Evolutionary conservation across 2,113 vertebrate species (phyloP).

Genomic region (Megaceryle torquata): DNA sequence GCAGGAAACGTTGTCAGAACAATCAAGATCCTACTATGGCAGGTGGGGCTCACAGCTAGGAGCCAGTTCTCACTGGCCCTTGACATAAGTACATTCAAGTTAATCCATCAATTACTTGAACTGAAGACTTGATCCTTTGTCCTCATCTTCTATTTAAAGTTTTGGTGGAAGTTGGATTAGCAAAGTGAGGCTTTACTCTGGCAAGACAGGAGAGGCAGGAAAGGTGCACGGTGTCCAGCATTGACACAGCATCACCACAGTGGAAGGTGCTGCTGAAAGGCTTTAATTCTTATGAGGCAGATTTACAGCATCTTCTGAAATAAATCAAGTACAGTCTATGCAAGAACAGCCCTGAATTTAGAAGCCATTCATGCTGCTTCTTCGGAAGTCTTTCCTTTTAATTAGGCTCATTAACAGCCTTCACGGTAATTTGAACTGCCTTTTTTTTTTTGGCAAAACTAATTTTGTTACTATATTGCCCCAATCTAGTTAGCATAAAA

Average conservation of each 20-base stretch:
- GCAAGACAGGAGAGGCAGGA: not conserved
- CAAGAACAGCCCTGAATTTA: not conserved
- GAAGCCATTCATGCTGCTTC: not conserved
- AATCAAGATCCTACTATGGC: rapidly evolving
- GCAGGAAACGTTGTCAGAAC: not conserved
- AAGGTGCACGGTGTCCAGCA: rapidly evolving
- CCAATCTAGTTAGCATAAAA: not conserved
- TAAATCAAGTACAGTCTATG: not conserved
- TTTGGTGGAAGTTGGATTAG: not conserved
- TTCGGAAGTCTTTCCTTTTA: not conserved
- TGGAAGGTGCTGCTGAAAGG: rapidly evolving
- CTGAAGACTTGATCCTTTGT: not conserved
- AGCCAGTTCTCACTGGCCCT: not conserved
- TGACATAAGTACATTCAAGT: not conserved
- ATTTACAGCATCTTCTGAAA: not conserved
- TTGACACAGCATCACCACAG: not conserved
- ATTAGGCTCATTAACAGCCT: not conserved
- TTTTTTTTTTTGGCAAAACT: not conserved
- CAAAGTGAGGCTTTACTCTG: not conserved
- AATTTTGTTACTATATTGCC: not conserved
- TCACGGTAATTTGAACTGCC: not conserved
- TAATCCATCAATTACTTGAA: not conserved
- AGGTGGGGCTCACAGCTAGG: not conserved
- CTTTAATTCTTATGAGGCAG: not conserved
- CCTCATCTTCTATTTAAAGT: slow-evolving; percentile 6